Base-by-base conservation (phyloP, 2,888 invertebrate genomes). In the Spisula solida region DNA sequence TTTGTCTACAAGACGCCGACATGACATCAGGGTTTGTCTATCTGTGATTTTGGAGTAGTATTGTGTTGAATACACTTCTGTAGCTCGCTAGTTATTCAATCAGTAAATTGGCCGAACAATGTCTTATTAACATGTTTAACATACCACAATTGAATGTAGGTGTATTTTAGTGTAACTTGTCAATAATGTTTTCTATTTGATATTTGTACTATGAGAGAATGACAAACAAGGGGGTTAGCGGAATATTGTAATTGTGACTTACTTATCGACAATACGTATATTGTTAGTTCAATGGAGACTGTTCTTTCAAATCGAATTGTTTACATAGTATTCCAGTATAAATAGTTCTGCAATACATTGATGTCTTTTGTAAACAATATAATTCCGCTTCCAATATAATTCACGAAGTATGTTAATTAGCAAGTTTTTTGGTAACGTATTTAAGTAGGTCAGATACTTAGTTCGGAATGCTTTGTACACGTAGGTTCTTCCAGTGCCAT, bases 101-200 rank as follows among this genome's bases (percentile, higher is more conserved):
- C 25, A 25, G 10, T 25, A 10, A 0, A 66, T 25, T 66, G n/a
- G 6, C n/a, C 10, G 60, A 10, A 66, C 60, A 66, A 66, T 66
- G 60, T 25, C 60, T 66, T 66, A 66, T 66, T 66, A 66, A 25
- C 60, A 25, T 66, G 60, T 66, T 66, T 66, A n/a, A 66, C 60
- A 66, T 66, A 66, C 25, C 25, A 12, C 25, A n/a, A 66, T 66
- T 25, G 25, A 66, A 66, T 66, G 60, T 66, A 66, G 60, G 60
- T 66, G 60, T 66, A 66, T 66, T 25, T 25, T 25, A 66, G 60
- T 25, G 60, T 66, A 66, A 66, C 6, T 5, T 8, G 60, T 25
- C 60, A 66, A 66, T 66, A 66, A 66, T 25, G 60, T 5, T 66
- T 51, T 25, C 60, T 66, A 66, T 66, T 66, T 66, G 5, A 10